Base-by-base conservation (phyloP, 2,888 invertebrate species). In the Sympetrum striolatum region DNA sequence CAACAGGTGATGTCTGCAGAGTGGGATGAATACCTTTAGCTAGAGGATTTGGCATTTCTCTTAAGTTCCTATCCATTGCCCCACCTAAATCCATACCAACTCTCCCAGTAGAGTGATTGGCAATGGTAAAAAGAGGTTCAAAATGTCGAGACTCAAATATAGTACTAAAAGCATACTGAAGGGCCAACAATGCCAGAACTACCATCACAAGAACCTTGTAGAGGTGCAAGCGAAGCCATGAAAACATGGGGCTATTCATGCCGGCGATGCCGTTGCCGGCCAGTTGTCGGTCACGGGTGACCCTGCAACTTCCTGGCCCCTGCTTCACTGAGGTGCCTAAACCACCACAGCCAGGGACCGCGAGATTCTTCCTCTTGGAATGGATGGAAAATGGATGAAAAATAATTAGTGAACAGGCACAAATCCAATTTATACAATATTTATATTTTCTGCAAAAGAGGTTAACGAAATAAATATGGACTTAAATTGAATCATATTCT, bases 151-250 rank as follows among this genome's bases (percentile, higher is more conserved):
- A 93, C 93, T 96, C 96, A 91, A 96, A 94, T 91, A 96, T 95
- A 90, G 95, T 95, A 92, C 96, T 96, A 94, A 96, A 96, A 91
- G 96, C 95, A 94, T 96, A 96, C 94, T 96, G 96, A 90, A 96
- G 94, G n/a, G 95, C 95, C 90, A 96, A 95, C 90, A 96, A 95
- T 91, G 95, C 95, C 92, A 96, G 93, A 93, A 96, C 95, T 92
- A 96, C 94, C 92, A 94, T 93, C 92, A 95, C 94, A 92, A 95
- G 93, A 93, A 95, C 94, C 94, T 95, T 95, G 94, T 95, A 95
- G 92, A 95, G 94, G 94, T 95, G 94, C 93, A 94, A 94, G 92
- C 94, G 94, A 93, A 94, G 94, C 94, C 94, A 94, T 93, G 94
- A 90, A 35, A 90, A 44, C 35, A 48, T 90, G 80, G 86, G 86